Evolutionary conservation across 1,140 invertebrate species (phyloP), one percentile per base, ranked within the genome.

Genomic region (Elysia chlorotica): DNA sequence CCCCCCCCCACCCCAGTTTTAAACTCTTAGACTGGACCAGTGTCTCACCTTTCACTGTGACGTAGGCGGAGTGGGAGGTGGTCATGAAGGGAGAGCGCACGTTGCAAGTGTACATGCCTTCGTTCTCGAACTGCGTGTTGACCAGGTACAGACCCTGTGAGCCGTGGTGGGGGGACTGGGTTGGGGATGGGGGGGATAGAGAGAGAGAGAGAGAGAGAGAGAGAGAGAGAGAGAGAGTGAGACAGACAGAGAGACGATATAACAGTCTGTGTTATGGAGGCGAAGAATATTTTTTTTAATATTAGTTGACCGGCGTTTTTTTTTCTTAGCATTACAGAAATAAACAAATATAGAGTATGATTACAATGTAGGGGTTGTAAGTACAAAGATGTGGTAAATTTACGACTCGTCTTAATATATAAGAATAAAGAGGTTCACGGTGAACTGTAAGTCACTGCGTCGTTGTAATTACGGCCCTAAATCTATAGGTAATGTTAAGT

Each of bases 21-120:
- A n/a, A n/a, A n/a, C n/a, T n/a, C n/a, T n/a, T n/a, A n/a, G n/a
- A n/a, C n/a, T n/a, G n/a, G n/a, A n/a, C n/a, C n/a, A n/a, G n/a
- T n/a, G 28, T 56, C 92, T 90, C 89, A 94, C 93, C 91, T 72
- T 96, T 86, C 23, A 98, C 94, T 77, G 95, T 93, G 1, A 99
- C 87, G 65, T 92, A 89, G 41, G 95, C 95, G 77, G 90, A 89
- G 57, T 92, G 95, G 83, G 93, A 92, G 82, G 95, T 95, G 2
- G 87, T 88, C 28, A 96, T 96, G 73, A 83, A 76, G 67, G 92
- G 88, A 87, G 98, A 98, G 74, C 92, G 91, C 0, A 95, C 96
- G 23, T 90, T 90, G 86, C 96, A 99, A 23, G 67, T 76, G 76
- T 86, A 87, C 4, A 76, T 38, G 0, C 86, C 86, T 31, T 75